Evolutionary conservation across 2,797 vertebrate species (phyloP).

Genomic region (Gymnothorax javanicus): DNA sequence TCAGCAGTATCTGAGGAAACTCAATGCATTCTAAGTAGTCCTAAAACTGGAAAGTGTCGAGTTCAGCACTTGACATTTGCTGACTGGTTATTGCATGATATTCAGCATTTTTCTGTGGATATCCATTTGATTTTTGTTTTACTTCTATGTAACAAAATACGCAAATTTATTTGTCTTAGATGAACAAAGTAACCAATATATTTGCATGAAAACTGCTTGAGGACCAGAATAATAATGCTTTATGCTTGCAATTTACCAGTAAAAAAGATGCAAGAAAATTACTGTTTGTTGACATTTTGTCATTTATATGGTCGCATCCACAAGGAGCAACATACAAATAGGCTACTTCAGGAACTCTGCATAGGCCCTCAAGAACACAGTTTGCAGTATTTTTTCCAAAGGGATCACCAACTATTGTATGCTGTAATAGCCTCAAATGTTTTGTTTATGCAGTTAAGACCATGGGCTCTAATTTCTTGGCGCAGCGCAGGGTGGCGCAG

Average conservation of each 20-base stretch:
- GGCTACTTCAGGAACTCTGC: background rate
- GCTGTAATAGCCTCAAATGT: background rate
- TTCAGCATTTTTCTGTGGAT: constrained; percentile 9
- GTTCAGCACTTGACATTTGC: background rate
- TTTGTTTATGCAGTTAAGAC: constrained; percentile 12
- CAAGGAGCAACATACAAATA: background rate
- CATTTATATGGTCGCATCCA: background rate
- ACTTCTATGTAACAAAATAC: constrained; percentile 1
- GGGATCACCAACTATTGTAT: background rate
- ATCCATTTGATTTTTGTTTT: background rate
- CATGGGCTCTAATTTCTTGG: too few relatives aligned
- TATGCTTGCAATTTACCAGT: background rate
- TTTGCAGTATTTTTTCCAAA: background rate
- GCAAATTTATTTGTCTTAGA: background rate
- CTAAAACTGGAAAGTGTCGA: background rate
- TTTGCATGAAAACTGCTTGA: background rate
- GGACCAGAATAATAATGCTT: background rate
- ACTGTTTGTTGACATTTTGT: background rate
- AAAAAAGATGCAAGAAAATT: background rate
- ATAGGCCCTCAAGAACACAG: background rate
- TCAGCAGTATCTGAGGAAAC: constrained; percentile 8
- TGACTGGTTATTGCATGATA: constrained; percentile 12
- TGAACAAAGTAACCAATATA: background rate
- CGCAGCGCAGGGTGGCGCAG: too few relatives aligned
- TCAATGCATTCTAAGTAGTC: constrained; percentile 15